Evolutionary conservation across 1,140 invertebrate genomes (phyloP), one percentile per base, ranked within the genome.

Genomic region (Olivierus martensii): DNA sequence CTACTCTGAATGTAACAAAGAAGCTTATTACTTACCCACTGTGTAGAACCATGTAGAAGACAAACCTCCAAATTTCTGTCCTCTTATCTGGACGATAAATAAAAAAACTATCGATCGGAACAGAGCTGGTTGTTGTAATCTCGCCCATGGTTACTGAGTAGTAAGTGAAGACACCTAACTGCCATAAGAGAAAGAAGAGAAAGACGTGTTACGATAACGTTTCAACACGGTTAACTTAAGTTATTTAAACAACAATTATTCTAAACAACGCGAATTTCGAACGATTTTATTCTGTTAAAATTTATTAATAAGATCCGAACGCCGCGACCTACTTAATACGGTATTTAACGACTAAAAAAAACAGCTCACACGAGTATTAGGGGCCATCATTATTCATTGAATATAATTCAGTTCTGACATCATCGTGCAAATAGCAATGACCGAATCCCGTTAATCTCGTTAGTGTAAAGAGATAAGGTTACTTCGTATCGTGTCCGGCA

Each of bases 21-120:
- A 41, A 15, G 17, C 14, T 35, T 44, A 15, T 11, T 48, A 83
- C 75, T 42, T 77, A 77, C 83, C 90, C 90, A 53, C 91, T 82
- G 70, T 97, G 93, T 22, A 98, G 90, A 66, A 97, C 83, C 87
- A 96, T 95, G 66, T 98, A 98, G 1, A 87, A 86, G 9, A 96
- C 46, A 67, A 83, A 98, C 61, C 94, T 76, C 90, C 90, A 98
- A 0, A 80, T 81, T 73, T 99, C 81, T 45, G 81, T 79, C 55
- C 93, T 76, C 61, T 82, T 80, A 57, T 81, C 76, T 0, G 93
- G 93, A 73, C 89, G 83, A 69, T 94, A 98, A 58, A 97, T 90
- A 50, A 96, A 82, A 10, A 71, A 68, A 36, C 64, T 67, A 6
- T 83, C 82, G n/a, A 81, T 77, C 15, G 85, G 84, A 9, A 84